Conservation (phyloP, 2,888 invertebrate genomes). For the Acleris sparsana region DNA sequence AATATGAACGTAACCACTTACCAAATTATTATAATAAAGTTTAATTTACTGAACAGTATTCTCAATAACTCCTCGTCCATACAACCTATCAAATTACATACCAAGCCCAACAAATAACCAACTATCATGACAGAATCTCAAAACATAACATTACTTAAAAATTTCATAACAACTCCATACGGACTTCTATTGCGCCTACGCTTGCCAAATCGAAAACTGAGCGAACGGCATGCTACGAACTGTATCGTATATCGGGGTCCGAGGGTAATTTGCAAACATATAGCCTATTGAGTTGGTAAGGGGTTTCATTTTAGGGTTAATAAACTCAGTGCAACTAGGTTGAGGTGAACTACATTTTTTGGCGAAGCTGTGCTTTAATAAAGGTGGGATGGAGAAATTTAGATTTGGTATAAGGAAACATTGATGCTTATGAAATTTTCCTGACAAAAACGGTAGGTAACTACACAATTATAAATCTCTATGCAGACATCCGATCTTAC, state of each 20-base stretch:
- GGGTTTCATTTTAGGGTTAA: conserved; percentile 34
- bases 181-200: conserved; percentile 36
- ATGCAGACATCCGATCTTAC: too few species aligned
- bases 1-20: too few species aligned
- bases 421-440: not conserved
- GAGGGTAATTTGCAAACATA: conserved; percentile 35
- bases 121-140: conserved; percentile 25
- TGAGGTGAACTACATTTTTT: conserved; percentile 10
- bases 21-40: too few species aligned
- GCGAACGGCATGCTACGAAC: conserved; percentile 29
- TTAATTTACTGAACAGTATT: too few species aligned
- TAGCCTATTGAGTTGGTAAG: conserved; percentile 28
- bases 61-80: too few species aligned
- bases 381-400: not conserved
- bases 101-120: not conserved
- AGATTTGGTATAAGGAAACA: not conserved
- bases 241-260: conserved; percentile 27
- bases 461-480: too few species aligned
- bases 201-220: conserved; percentile 53
- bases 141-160: conserved; percentile 34
- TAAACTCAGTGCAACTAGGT: conserved; percentile 23
- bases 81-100: not conserved
- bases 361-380: not conserved
- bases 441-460: not conserved
- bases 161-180: conserved; percentile 34